These are phyloP conservation scores for Cremastobaeus sp. DNA, from an alignment of 2,888 invertebrate species.

Conservation along the genomic window DNA sequence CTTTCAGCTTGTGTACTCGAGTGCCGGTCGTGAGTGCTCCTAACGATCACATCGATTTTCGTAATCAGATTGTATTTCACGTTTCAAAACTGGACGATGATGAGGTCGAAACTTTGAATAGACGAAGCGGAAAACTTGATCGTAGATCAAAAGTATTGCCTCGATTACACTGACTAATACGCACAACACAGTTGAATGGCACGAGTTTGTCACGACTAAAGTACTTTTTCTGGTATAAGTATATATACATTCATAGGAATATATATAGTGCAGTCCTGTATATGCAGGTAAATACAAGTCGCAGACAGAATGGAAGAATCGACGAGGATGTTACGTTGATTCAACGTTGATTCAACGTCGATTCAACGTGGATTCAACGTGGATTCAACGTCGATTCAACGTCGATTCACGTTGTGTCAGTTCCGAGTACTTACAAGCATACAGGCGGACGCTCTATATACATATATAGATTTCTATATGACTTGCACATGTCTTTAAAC, in stretches of 20 bases:
- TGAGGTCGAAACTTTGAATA: constrained; percentile 29
- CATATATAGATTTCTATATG: constrained; percentile 26
- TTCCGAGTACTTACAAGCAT: no score
- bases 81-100: constrained; percentile 39
- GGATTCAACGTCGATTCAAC: no score
- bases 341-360: no score
- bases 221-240: constrained; percentile 10
- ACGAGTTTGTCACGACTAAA: constrained; percentile 48
- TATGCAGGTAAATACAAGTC: constrained; percentile 26
- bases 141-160: constrained; percentile 46
- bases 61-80: constrained; percentile 55
- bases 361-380: no score
- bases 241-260: constrained; percentile 58
- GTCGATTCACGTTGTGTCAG: no score
- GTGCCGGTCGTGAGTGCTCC: background rate
- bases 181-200: constrained; percentile 59
- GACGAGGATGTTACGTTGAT: no score
- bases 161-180: constrained; percentile 56
- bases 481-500: constrained; percentile 44
- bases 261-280: constrained; percentile 38
- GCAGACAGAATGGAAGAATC: no score
- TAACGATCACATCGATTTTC: background rate
- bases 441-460: no score
- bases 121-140: constrained; percentile 37
- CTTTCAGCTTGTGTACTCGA: background rate